These are phyloP conservation scores for Diplogasteroides magnus DNA, from an alignment of 1,140 invertebrate genomes.

Conservation along the genomic window DNA sequence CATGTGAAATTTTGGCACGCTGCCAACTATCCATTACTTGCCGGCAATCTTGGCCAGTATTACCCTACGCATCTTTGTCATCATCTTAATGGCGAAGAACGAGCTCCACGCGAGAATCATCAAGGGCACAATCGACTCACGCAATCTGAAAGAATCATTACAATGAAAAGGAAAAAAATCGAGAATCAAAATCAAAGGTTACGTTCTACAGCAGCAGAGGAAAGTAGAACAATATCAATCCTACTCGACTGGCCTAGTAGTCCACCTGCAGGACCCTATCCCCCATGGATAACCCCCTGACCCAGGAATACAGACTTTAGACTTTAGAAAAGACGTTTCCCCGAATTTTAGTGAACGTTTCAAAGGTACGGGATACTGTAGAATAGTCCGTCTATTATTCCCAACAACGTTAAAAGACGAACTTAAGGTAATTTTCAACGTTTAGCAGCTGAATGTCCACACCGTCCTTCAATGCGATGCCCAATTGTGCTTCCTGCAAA, in stretches of 20 bases:
- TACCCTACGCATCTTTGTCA: conserved; percentile 9
- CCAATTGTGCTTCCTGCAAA: conserved; percentile 8
- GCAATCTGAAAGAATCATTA: conserved; percentile 11
- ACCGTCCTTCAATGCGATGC: conserved; percentile 14
- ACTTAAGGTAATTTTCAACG: background rate
- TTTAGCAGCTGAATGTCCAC: conserved; percentile 8
- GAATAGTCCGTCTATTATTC: no score
- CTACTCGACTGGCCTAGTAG: no score
- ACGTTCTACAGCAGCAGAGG: background rate
- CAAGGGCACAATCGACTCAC: conserved; percentile 14
- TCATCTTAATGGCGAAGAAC: conserved; percentile 10
- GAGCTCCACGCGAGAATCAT: conserved; percentile 17
- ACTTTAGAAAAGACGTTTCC: no score
- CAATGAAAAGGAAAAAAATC: background rate
- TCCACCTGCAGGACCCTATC: conserved; percentile 16
- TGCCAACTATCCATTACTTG: no score
- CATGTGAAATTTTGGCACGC: no score
- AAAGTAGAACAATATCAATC: background rate
- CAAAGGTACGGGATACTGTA: no score
- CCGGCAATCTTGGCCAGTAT: background rate
- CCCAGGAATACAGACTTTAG: no score
- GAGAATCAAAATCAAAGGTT: background rate
- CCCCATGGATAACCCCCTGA: no score
- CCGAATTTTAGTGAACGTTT: no score
- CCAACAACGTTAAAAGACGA: background rate